A percentile compares a stretch with the other conserved stretches of the same genome.
Evolutionary conservation across 2,888 invertebrate genomes (phyloP).

Genomic region (Argyresthia goedartella): DNA sequence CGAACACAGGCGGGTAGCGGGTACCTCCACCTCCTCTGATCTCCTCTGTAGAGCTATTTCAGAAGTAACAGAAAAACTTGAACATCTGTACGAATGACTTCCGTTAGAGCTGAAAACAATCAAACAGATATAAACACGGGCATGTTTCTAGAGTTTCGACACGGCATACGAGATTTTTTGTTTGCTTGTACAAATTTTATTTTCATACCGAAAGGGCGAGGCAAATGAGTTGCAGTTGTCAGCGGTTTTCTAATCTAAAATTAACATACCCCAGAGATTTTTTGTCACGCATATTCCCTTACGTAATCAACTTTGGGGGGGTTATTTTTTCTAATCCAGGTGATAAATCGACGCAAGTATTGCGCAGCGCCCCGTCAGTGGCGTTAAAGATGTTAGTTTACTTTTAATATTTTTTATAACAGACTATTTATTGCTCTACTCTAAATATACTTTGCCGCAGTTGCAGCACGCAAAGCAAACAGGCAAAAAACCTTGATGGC

Average conservation of each 20-base stretch:
- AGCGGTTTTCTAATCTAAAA: constrained; percentile 2
- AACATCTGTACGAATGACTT: constrained; percentile 36
- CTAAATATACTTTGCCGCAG: constrained; percentile 19
- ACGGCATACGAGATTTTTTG: neutral
- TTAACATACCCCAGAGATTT: constrained; percentile 14
- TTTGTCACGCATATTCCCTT: constrained; percentile 13
- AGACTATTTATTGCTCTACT: neutral
- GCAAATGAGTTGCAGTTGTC: constrained; percentile 4
- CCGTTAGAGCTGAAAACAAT: constrained; percentile 33
- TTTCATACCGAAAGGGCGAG: neutral
- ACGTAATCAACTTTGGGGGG: constrained; percentile 22
- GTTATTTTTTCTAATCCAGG: constrained; percentile 45
- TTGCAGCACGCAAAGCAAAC: constrained; percentile 15
- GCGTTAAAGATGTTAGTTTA: too few species aligned
- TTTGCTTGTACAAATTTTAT: constrained; percentile 5
- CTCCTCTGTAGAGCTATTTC: constrained; percentile 25
- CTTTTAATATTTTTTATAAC: constrained; percentile 1
- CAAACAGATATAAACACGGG: constrained; percentile 14
- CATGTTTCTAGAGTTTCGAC: neutral
- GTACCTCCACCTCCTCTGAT: constrained; percentile 19
- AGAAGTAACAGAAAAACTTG: constrained; percentile 21
- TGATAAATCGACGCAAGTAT: constrained; percentile 39
- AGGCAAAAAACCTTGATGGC: constrained; percentile 2
- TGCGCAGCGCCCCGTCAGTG: constrained; percentile 20
- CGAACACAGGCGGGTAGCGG: constrained; percentile 19